phyloP scores from a whole-genome alignment of 2,113 vertebrate genomes.

The Thalassarche chlororhynchos region DNA sequence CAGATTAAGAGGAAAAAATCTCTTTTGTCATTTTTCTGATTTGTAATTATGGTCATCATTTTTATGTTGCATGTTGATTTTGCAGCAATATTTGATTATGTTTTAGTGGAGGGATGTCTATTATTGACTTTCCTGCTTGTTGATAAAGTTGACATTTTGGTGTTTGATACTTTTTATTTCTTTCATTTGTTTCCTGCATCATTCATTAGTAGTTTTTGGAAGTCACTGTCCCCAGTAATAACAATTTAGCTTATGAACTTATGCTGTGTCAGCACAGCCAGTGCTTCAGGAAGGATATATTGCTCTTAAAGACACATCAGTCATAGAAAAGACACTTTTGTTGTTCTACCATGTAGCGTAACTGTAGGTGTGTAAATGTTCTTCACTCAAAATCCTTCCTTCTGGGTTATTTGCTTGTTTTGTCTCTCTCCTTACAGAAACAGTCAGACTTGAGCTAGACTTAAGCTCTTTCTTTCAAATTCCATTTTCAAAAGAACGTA shows the following conservation, averaged over 20 bases:
- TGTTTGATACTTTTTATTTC: background rate
- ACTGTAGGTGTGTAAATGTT: background rate
- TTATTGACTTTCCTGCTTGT: background rate
- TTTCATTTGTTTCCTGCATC: background rate
- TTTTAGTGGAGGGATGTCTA: background rate
- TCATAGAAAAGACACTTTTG: background rate
- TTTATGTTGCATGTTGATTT: background rate
- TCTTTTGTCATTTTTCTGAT: background rate
- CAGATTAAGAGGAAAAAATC: background rate
- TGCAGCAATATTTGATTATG: background rate
- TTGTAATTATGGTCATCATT: background rate
- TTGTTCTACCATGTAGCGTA: background rate
- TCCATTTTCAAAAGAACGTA: background rate
- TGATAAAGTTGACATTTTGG: background rate
- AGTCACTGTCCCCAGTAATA: background rate
- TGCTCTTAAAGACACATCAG: background rate
- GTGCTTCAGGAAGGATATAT: background rate
- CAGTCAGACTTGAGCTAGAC: background rate
- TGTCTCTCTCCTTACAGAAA: background rate
- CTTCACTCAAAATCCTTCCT: background rate
- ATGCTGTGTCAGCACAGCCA: background rate
- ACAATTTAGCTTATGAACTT: background rate
- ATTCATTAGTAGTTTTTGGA: background rate
- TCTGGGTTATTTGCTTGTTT: background rate
- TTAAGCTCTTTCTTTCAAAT: background rate